Percentiles rank a stretch among this genome's conserved stretches.
Conservation (phyloP, 2,113 vertebrate species). For the Chauna torquata region DNA sequence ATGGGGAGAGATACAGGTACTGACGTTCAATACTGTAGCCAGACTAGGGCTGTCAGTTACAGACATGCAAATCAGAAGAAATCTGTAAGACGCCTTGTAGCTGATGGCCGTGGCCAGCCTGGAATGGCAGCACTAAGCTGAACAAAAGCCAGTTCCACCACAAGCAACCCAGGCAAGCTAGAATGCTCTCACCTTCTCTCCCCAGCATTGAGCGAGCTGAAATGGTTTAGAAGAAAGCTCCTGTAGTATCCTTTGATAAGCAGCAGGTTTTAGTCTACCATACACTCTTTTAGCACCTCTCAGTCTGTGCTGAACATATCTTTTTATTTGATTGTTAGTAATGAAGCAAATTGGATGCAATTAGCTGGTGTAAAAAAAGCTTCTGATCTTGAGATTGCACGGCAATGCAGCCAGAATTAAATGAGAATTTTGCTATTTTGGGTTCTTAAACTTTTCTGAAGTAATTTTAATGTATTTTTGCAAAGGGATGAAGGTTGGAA, state of each 20-base stretch:
- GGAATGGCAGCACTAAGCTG: background rate
- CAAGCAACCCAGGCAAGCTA: fast-evolving
- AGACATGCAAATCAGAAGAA: background rate
- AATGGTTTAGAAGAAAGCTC: background rate
- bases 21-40: background rate
- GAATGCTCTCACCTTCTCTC: background rate
- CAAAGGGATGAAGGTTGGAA: background rate
- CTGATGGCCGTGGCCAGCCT: background rate
- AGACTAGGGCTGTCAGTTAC: background rate
- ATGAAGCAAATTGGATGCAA: background rate
- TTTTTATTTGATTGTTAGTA: background rate
- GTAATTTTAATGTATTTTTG: background rate
- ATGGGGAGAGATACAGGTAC: background rate
- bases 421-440: background rate
- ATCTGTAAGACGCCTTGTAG: background rate
- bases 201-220: background rate
- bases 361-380: background rate
- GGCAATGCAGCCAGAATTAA: fast-evolving
- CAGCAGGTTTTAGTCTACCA: background rate
- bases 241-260: background rate
- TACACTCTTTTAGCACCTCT: background rate
- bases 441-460: background rate
- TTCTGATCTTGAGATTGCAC: background rate
- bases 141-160: background rate
- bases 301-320: background rate